These are phyloP conservation scores for Sympetrum striolatum DNA, from an alignment of 2,888 invertebrate genomes.

Conservation along the genomic window DNA sequence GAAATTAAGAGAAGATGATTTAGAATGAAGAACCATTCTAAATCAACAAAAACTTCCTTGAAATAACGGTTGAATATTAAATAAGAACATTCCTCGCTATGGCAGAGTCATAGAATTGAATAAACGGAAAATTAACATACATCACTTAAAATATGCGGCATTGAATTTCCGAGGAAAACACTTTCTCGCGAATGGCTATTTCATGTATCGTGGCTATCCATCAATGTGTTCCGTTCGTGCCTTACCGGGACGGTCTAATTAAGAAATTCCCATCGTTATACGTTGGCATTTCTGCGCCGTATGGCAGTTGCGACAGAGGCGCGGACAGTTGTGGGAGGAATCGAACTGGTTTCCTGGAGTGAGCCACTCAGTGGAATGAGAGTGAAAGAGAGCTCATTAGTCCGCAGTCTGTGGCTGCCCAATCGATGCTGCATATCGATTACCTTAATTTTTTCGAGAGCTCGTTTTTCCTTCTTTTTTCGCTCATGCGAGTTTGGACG, in stretches of 20 bases:
- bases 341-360: not conserved
- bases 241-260: slow-evolving; percentile 1
- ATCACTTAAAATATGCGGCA: not conserved
- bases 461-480: not conserved
- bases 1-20: not conserved
- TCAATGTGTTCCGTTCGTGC: not conserved
- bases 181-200: not conserved
- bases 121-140: not conserved
- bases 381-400: slow-evolving; percentile 15
- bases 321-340: not conserved
- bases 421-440: slow-evolving; percentile 35
- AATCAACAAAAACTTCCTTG: not conserved
- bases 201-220: not conserved
- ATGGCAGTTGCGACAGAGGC: not conserved
- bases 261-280: not conserved
- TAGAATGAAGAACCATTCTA: not conserved
- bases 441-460: not conserved
- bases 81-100: no score
- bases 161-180: not conserved
- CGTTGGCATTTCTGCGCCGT: not conserved
- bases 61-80: no score
- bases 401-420: slow-evolving; percentile 32
- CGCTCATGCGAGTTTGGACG: not conserved
- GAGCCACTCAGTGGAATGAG: not conserved
- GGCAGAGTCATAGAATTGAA: no score